phyloP scores from a whole-genome alignment of 2,888 invertebrate genomes.

The Euclidia mi region DNA sequence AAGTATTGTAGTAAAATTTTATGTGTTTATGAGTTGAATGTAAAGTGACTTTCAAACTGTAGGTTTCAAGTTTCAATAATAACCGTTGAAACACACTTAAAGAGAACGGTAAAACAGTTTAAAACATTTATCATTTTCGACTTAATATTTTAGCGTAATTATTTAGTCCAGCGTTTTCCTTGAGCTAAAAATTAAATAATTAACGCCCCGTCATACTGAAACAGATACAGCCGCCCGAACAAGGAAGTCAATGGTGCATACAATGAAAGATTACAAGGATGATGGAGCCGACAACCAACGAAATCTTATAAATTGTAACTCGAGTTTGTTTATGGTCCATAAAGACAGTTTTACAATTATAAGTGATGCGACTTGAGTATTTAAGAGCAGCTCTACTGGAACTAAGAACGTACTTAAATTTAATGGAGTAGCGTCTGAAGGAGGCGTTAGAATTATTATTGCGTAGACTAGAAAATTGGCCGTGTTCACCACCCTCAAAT shows the following conservation, averaged over 20 bases:
- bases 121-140: background rate
- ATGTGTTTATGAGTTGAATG: conserved; percentile 6
- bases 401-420: conserved; percentile 66
- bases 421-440: conserved; percentile 60
- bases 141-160: background rate
- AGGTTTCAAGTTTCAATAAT: background rate
- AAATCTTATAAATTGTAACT: conserved; percentile 38
- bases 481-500: conserved; percentile 43
- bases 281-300: conserved; percentile 8
- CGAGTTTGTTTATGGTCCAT: conserved; percentile 46
- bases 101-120: too few relatives aligned
- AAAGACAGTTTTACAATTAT: conserved; percentile 61
- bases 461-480: conserved; percentile 56
- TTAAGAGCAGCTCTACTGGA: conserved; percentile 62
- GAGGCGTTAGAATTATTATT: conserved; percentile 58
- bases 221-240: background rate
- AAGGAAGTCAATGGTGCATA: conserved; percentile 15
- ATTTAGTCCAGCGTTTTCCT: background rate
- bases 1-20: conserved; percentile 41
- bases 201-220: background rate
- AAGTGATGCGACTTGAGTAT: conserved; percentile 58
- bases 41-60: background rate
- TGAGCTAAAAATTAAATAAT: background rate
- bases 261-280: conserved; percentile 20
- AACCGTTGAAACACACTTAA: too few relatives aligned